Evolutionary conservation across 2,797 vertebrate genomes (phyloP), one percentile per base, ranked within the genome.

Genomic region (Ctenopoma kingsleyae): DNA sequence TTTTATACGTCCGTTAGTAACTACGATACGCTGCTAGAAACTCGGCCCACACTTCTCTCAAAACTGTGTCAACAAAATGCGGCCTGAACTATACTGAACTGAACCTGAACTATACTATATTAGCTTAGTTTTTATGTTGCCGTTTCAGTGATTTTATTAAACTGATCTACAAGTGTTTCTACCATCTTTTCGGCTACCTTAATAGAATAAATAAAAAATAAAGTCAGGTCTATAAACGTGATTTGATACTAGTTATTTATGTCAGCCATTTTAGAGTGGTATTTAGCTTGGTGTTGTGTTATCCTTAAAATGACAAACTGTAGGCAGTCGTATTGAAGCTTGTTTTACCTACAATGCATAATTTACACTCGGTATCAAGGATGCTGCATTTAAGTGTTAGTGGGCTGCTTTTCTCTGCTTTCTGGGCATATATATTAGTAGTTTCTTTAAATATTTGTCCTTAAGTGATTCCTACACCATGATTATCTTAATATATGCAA

Each of bases 211-310:
- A n/a, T 44, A 44, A 3, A 1, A 30, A 20, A 27, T 6, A 16
- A 25, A 36, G 6, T 2, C 11, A n/a, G 12, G 5, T 0, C 13
- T 5, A 2, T 15, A 10, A 11, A 20, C 15, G 20, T 9, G 8
- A 52, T 1, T 16, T 27, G 8, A n/a, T 25, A 1, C 0, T 13
- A 8, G 17, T 20, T 25, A 25, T 46, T 49, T 40, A 8, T 41
- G 78, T 48, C 73, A 79, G 67, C 82, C 76, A 15, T 81, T 67
- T 81, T 82, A 57, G 44, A 32, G 10, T 4, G n/a, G 27, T 0
- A 32, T 32, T 6, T 43, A 17, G 2, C 6, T 23, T 3, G 3
- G 1, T n/a, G 0, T 4, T 8, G 25, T 10, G 12, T 52, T 40
- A 15, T 36, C 17, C 1, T 35, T 12, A 32, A 44, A 54, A 32